phyloP scores from a whole-genome alignment of 2,888 invertebrate species.

The Apamea anceps region DNA sequence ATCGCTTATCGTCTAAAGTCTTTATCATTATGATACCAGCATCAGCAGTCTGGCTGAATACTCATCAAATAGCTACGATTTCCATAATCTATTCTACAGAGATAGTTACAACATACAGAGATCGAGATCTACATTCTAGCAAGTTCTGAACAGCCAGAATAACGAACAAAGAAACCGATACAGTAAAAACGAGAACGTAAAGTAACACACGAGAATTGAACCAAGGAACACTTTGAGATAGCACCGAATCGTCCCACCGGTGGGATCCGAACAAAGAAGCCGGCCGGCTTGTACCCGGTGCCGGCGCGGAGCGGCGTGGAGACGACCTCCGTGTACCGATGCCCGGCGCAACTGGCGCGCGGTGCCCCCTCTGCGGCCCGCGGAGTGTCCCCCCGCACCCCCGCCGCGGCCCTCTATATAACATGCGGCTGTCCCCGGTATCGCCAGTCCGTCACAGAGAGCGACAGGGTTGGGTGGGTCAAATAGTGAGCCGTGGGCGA shows the following conservation, averaged over 20 bases:
- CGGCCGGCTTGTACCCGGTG: constrained; percentile 81
- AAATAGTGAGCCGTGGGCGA: constrained; percentile 85
- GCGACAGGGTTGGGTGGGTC: constrained; percentile 89
- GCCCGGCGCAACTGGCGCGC: constrained; percentile 84
- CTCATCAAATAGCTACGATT: constrained; percentile 64
- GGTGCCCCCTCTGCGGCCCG: constrained; percentile 85
- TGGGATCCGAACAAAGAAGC: constrained; percentile 86
- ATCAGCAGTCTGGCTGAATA: constrained; percentile 56
- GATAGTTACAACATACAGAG: constrained; percentile 58
- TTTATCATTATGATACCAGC: constrained; percentile 56
- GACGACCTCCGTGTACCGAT: constrained; percentile 75
- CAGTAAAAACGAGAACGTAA: constrained; percentile 21
- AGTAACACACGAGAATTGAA: constrained; percentile 51
- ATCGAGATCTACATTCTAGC: constrained; percentile 62
- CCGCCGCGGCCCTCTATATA: constrained; percentile 87
- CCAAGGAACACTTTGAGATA: constrained; percentile 57
- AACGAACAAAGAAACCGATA: constrained; percentile 52
- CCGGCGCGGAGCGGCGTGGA: constrained; percentile 75
- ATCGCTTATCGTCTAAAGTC: constrained; percentile 51
- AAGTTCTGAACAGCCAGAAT: constrained; percentile 55
- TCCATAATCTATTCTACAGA: constrained; percentile 51
- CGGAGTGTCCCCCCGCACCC: constrained; percentile 82
- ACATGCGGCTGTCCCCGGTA: constrained; percentile 77
- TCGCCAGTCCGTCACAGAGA: constrained; percentile 89
- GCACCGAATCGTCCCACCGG: constrained; percentile 63